Evolutionary conservation across 1,140 invertebrate species (phyloP), one percentile per base, ranked within the genome.

Genomic region (Bombus consobrinus): DNA sequence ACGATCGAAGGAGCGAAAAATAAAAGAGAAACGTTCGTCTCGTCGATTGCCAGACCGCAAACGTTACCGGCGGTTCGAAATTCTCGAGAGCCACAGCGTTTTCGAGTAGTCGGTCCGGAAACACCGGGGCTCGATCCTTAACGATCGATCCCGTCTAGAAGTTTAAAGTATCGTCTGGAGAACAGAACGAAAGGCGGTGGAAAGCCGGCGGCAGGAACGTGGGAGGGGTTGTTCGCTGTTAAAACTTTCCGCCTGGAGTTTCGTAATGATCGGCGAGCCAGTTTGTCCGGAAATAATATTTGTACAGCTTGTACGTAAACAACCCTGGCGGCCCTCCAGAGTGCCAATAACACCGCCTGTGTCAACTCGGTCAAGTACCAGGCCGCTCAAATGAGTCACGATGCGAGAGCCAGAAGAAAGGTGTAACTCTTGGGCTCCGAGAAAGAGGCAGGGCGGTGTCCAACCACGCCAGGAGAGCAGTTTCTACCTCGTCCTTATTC

Each of bases 281-380:
- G 90, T 91, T 91, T 91, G 86, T 68, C 89, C 91, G 89, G 91
- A 92, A 92, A 92, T 91, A 92, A 92, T 92, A 92, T 92, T 92
- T 92, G 89, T 91, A 92, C 91, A 92, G 91, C 91, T 92, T 92
- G 91, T 92, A 88, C 83, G 91, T 92, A 92, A 92, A 92, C 91
- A 92, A 84, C 83, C 88, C 86, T 90, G 90, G 90, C 91, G 88
- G 88, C 87, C 89, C 90, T 89, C 85, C 89, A 89, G 90, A 90
- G 89, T 87, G 91, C 90, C 91, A 92, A 92, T 92, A 91, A 90
- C 90, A 90, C 90, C 91, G 89, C 90, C 89, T 92, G 90, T 91
- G 90, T 92, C 91, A 92, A 91, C 87, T 92, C 86, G 91, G 91
- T 91, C 91, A 91, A 92, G 90, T 83, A 90, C 71, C 75, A 34